phyloP scores from a whole-genome alignment of 2,888 invertebrate genomes.

The Platycheirus albimanus region DNA sequence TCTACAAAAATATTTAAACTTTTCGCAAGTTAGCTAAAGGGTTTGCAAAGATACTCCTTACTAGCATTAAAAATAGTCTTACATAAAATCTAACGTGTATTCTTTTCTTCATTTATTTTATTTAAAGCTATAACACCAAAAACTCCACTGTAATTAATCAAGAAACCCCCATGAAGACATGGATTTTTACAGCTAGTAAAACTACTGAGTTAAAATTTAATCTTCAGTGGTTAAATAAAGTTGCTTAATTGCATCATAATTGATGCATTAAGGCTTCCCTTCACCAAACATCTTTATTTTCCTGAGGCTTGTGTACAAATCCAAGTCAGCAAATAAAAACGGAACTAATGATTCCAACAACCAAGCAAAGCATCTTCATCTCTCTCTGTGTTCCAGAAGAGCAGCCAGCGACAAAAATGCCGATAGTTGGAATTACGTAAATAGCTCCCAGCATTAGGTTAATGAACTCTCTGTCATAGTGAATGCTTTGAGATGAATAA shows the following conservation, averaged over 20 bases:
- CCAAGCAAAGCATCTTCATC: constrained; percentile 32
- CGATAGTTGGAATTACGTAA: constrained; percentile 29
- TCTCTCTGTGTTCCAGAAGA: constrained; percentile 49
- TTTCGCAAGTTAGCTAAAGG: too few relatives aligned
- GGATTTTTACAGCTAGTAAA: not conserved
- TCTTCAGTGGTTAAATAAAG: not conserved
- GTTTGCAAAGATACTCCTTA: too few relatives aligned
- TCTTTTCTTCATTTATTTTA: too few relatives aligned
- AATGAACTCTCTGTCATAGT: constrained; percentile 23
- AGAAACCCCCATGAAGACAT: not conserved
- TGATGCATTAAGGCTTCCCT: constrained; percentile 2
- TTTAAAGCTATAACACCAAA: too few relatives aligned
- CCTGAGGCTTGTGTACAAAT: not conserved
- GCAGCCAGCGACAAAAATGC: constrained; percentile 34
- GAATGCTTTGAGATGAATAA: constrained; percentile 1
- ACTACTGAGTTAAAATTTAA: not conserved
- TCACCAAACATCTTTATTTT: constrained; percentile 34
- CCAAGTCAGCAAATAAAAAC: constrained; percentile 15
- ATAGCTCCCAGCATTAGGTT: not conserved
- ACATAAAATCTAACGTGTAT: too few relatives aligned
- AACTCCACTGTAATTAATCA: not conserved
- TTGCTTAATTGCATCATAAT: constrained; percentile 27
- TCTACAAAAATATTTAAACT: too few relatives aligned
- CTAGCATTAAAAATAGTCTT: too few relatives aligned
- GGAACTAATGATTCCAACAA: constrained; percentile 48